Base-by-base conservation (phyloP, 2,797 vertebrate species). In the Myotis daubentonii region DNA sequence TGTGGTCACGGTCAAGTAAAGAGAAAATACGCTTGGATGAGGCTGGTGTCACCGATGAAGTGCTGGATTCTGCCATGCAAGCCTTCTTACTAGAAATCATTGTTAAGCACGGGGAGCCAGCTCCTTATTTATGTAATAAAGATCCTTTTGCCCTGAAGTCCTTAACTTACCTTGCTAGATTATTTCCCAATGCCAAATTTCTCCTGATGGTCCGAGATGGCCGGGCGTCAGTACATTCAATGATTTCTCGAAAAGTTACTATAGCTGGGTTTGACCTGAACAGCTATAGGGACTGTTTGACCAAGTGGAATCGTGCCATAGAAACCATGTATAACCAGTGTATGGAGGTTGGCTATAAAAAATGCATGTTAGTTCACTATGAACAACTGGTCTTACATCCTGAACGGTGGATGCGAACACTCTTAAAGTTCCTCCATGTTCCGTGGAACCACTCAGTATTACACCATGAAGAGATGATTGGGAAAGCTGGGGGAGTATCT, bases 311-410 rank as follows among this genome's bases (percentile, higher is more conserved):
- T 94, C 99, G 99, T 62, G 99, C 99, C 28, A 99, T 99, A 95
- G 99, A 99, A 96, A 99, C 99, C 23, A 99, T 99, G 99, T 99
- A 99, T 97, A 99, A 99, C 94, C 99, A 99, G 98, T 99, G 99
- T 97, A 97, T 99, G 98, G 99, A 99, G 93, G 99, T 99, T 6
- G 98, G 99, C 0, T 97, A 98, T 36, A 98, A 99, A 87, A 99
- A 99, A 91, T 99, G 99, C 90, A 98, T 99, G 97, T 98, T 99
- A 47, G 98, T 99, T 94, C 99, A 99, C 96, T 99, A 99, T 0
- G 99, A 99, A 90, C 99, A 99, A 91, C 98, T 99, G 4, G 99
- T 99, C 70, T 97, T 99, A 93, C 99, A 99, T 97, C 99, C 99
- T 0, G 99, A 99, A 96, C 99, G 99, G 78, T 99, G 99, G 99